Conservation (phyloP, 2,888 invertebrate species). For the Callyntrura sp. region DNA sequence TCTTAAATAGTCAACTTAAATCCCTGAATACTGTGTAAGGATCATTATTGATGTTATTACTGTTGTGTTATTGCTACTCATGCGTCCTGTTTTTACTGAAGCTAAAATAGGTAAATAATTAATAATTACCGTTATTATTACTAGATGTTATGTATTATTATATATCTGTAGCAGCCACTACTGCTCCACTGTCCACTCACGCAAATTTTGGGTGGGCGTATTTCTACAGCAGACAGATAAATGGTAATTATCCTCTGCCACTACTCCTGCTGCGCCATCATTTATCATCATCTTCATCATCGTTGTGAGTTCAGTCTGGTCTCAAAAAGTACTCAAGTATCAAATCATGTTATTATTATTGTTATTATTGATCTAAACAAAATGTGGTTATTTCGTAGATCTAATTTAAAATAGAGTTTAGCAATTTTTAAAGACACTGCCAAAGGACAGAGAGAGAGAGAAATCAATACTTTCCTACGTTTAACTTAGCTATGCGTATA, state of each 20-base stretch:
- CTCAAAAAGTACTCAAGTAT: constrained; percentile 13
- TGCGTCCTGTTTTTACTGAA: constrained; percentile 2
- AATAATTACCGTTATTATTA: too few species aligned
- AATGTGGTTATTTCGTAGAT: background rate
- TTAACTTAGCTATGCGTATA: too few species aligned
- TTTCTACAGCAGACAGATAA: too few species aligned
- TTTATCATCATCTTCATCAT: too few species aligned
- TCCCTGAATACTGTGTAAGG: background rate
- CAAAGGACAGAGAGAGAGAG: background rate
- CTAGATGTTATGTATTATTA: too few species aligned
- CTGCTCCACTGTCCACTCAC: too few species aligned
- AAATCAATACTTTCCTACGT: too few species aligned
- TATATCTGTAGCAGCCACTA: background rate
- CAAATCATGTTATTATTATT: too few species aligned
- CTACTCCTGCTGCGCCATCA: background rate
- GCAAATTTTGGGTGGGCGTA: too few species aligned
- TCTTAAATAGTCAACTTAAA: background rate
- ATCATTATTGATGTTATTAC: background rate
- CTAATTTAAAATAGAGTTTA: too few species aligned
- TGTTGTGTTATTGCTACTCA: background rate
- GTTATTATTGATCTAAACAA: background rate
- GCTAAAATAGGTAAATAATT: too few species aligned
- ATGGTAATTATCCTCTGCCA: too few species aligned
- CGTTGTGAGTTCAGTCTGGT: constrained; percentile 50
- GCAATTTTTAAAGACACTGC: constrained; percentile 30